Evolutionary conservation across 2,113 vertebrate genomes (phyloP), one percentile per base, ranked within the genome.

Genomic region (Chionis minor): DNA sequence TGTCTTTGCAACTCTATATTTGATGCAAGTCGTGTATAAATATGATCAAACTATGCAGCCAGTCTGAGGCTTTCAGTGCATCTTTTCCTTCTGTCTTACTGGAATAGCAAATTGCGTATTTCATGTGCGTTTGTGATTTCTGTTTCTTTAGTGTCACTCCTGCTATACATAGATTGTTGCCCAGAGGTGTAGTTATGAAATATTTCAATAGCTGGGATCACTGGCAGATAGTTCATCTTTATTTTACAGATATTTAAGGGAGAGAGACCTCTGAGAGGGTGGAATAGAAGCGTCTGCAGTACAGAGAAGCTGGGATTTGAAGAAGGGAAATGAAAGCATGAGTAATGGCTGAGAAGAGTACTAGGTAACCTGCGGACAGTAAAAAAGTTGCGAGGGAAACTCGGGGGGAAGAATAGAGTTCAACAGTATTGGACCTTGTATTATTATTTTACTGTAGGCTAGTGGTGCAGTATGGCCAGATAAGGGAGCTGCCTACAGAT

Each of bases 341-440:
- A 61, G n/a, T 33, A 59, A 33, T 30, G 24, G 21, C 51, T 84
- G 49, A 24, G 49, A 84, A 44, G 6, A 66, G 23, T 54, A 28
- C 1, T 56, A 32, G 3, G 7, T 58, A 54, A 44, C 2, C 1
- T 70, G 16, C 3, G 2, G 17, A 38, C 28, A 28, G 35, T 63
- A 47, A 32, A 63, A 54, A 84, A 38, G 32, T 14, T 81, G 38
- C 14, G 52, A 33, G 21, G 30, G 30, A 49, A 63, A 14, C 14
- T 71, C 14, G 9, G 4, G 8, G 3, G 28, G 13, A 67, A 54
- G 28, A 75, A 44, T 1, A 16, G 27, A 45, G 33, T 87, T 87
- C 59, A 49, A 35, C 10, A 33, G 19, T 28, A 5, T 23, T 81
- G 23, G 33, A 38, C 18, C 26, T 22, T 74, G 20, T 24, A 55